Evolutionary conservation across 2,888 invertebrate genomes (phyloP).

Genomic region (Suillia variegata): DNA sequence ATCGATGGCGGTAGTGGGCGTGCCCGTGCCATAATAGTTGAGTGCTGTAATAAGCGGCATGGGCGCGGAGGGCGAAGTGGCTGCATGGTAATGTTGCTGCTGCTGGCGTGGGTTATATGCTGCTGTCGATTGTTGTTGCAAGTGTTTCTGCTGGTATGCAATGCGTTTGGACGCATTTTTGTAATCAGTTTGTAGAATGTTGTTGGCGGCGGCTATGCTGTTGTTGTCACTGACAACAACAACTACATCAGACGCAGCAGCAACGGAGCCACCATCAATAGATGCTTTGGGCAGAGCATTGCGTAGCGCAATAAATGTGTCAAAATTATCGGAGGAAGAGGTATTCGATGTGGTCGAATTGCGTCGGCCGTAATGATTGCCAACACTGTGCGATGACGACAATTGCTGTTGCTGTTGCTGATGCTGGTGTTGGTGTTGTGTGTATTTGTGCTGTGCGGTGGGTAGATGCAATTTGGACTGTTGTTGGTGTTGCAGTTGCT

Average conservation of each 20-base stretch:
- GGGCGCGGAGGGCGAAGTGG: conserved; percentile 18
- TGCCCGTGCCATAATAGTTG: conserved; percentile 43
- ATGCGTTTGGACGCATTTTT: conserved; percentile 19
- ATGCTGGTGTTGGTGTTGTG: conserved; percentile 33
- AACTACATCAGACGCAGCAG: not conserved
- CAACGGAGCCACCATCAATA: not conserved
- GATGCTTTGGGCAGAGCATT: conserved; percentile 29
- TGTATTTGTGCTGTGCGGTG: conserved; percentile 27
- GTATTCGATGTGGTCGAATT: conserved; percentile 54
- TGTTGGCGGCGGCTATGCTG: not conserved
- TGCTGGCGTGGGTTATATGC: conserved; percentile 15
- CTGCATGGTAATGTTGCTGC: conserved; percentile 18
- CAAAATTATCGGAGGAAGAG: conserved; percentile 56
- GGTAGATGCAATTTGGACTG: conserved; percentile 6
- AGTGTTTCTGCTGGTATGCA: conserved; percentile 2
- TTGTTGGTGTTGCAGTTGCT: conserved; percentile 28
- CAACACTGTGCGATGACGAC: conserved; percentile 25
- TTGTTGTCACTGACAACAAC: not conserved
- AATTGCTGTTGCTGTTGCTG: conserved; percentile 33
- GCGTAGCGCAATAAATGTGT: conserved; percentile 51
- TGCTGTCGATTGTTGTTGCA: conserved; percentile 6
- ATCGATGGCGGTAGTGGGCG: not conserved
- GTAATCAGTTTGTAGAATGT: conserved; percentile 20
- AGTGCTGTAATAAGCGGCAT: conserved; percentile 31
- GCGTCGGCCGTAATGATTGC: conserved; percentile 42